Evolutionary conservation across 2,888 invertebrate genomes (phyloP), one percentile per base, ranked within the genome.

Genomic region (Rugalucina vietnamica): DNA sequence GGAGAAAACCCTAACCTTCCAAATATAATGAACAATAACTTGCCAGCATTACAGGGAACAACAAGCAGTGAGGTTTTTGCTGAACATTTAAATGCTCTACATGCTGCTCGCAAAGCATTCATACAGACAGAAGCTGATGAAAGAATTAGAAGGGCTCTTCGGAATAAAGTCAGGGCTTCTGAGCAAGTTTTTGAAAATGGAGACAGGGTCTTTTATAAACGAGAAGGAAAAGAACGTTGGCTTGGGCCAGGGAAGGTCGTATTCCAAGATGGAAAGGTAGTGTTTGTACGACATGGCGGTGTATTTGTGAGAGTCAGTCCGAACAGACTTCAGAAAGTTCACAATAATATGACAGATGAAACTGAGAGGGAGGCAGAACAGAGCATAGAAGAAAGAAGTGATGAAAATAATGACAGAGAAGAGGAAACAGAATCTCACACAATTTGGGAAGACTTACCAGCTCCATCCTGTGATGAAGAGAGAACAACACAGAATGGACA

Each of bases 151-250:
- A 57, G 90, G 70, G 88, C 90, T 0, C 70, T 90, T 0, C 34
- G 88, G 34, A 29, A 27, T 8, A 89, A 88, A 71, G 75, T 90
- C 0, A 77, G 89, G 69, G 84, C 86, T 49, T 54, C 87, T 43
- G 88, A 89, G 77, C 82, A 89, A 73, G 36, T 72, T 8, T 90
- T 72, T 88, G 82, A 82, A 29, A 78, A 87, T 76, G 89, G 89
- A 29, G 90, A 90, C 24, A 1, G 12, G 12, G 89, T 90, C 0
- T 89, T 79, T 65, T 88, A 91, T 71, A 90, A 90, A 71, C 65
- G 87, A 43, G 86, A 87, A 39, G 87, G 84, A 2, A 79, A 75
- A 65, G 82, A 87, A 4, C 21, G 77, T 29, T 89, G 87, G 57
- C 49, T 84, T 21, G 77, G 73, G n/a, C 60, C 70, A 70, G 82